Evolutionary conservation across 2,888 invertebrate species (phyloP).

Genomic region (Cordilura impudica): DNA sequence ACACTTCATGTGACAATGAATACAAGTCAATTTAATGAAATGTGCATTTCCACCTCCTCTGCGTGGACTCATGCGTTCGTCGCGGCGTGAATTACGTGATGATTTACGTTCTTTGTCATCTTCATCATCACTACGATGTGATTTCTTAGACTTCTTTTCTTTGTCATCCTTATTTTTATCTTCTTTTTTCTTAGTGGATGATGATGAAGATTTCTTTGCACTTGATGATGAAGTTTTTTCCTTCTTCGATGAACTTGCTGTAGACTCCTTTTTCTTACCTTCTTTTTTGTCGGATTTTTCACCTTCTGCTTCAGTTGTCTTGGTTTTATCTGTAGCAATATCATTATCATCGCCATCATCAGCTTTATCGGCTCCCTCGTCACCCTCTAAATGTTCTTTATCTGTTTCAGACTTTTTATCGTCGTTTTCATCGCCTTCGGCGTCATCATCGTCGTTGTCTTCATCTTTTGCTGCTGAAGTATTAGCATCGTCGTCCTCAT

Average conservation of each 20-base stretch:
- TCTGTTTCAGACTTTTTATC: constrained; percentile 63
- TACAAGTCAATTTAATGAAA: constrained; percentile 86
- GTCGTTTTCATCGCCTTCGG: constrained; percentile 66
- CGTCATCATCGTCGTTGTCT: constrained; percentile 65
- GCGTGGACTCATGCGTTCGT: constrained; percentile 68
- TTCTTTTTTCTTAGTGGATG: constrained; percentile 70
- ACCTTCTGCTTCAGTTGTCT: constrained; percentile 65
- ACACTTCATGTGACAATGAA: constrained; percentile 87
- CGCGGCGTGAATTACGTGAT: constrained; percentile 65
- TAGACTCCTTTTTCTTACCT: constrained; percentile 76
- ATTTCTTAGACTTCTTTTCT: constrained; percentile 66
- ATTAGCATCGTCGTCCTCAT: constrained; percentile 60
- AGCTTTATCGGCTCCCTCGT: constrained; percentile 70
- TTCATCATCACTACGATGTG: constrained; percentile 75
- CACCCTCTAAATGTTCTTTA: constrained; percentile 67
- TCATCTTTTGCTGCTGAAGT: constrained; percentile 28
- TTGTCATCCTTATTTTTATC: constrained; percentile 66
- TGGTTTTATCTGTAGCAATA: constrained; percentile 70
- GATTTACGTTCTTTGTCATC: constrained; percentile 66
- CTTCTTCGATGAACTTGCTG: constrained; percentile 71
- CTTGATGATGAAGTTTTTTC: constrained; percentile 65
- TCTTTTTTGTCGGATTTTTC: constrained; percentile 69
- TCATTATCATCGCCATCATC: constrained; percentile 77
- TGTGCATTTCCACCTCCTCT: constrained; percentile 65
- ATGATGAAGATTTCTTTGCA: constrained; percentile 66